A percentile compares a stretch with the other conserved stretches of the same genome.
These are phyloP conservation scores for Mycteria americana DNA, from an alignment of 2,797 vertebrate species.

Conservation along the genomic window DNA sequence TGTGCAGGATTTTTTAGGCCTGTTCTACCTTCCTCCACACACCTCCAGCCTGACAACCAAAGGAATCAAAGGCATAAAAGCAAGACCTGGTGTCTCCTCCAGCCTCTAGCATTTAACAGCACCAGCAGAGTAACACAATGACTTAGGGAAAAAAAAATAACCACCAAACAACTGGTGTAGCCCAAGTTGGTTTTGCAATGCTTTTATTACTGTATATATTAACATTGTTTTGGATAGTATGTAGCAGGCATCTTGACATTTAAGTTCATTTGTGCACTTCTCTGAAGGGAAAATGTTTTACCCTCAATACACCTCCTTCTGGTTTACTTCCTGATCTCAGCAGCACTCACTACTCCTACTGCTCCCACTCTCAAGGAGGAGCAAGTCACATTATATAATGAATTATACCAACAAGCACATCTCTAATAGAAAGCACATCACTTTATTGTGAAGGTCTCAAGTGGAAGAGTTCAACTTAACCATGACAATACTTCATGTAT, in stretches of 20 bases:
- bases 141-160: not conserved
- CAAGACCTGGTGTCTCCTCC: too few relatives aligned
- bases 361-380: conserved; percentile 17
- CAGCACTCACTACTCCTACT: not conserved
- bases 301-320: not conserved
- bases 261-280: conserved; percentile 69
- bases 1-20: accelerated
- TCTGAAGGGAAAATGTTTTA: conserved; percentile 21
- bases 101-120: not conserved
- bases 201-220: conserved; percentile 72
- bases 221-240: conserved; percentile 65
- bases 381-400: conserved; percentile 54
- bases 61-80: too few relatives aligned
- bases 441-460: conserved; percentile 82
- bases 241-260: conserved; percentile 67
- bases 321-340: not conserved
- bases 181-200: conserved; percentile 62
- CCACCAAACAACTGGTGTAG: conserved; percentile 37
- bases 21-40: accelerated
- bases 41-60: not conserved
- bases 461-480: conserved; percentile 80
- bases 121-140: not conserved
- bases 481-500: conserved; percentile 78
- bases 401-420: conserved; percentile 79
- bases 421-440: conserved; percentile 83